These are phyloP conservation scores for Peromyscus polionotus DNA, from an alignment of 2,113 vertebrate genomes.

Conservation along the genomic window DNA sequence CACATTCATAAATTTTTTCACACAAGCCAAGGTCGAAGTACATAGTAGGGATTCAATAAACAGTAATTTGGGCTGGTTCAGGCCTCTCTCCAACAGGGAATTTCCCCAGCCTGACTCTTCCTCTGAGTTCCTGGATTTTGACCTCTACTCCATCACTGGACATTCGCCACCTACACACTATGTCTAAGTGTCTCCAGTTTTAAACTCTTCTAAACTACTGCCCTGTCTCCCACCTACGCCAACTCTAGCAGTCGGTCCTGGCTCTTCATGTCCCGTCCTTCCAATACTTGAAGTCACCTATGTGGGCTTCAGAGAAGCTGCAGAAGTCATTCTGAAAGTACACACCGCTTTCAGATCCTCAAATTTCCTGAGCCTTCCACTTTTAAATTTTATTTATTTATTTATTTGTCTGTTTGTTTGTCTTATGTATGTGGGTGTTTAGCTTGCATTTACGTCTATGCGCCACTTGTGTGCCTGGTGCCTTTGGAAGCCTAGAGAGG, in stretches of 20 bases:
- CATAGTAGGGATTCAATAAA: neutral
- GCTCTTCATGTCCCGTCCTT: neutral
- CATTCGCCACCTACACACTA: neutral
- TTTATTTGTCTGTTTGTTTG: neutral
- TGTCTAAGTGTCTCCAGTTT: neutral
- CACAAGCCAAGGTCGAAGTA: neutral
- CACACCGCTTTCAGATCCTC: neutral
- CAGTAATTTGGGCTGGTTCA: neutral
- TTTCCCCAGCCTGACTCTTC: neutral
- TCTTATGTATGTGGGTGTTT: neutral
- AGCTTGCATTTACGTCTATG: neutral
- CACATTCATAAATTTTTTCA: neutral
- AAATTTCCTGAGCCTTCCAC: neutral
- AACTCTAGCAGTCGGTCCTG: neutral
- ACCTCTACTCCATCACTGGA: neutral
- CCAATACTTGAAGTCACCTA: neutral
- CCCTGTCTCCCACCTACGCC: conserved; percentile 18
- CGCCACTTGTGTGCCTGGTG: neutral
- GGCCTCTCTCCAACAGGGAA: neutral
- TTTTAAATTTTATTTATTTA: neutral
- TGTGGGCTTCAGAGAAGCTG: conserved; percentile 16
- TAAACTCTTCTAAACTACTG: neutral
- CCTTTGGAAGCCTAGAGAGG: neutral
- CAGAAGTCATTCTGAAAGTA: neutral
- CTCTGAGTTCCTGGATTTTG: conserved; percentile 4